Conservation (phyloP, 2,113 vertebrate genomes). For the Melanostigma gelatinosum region DNA sequence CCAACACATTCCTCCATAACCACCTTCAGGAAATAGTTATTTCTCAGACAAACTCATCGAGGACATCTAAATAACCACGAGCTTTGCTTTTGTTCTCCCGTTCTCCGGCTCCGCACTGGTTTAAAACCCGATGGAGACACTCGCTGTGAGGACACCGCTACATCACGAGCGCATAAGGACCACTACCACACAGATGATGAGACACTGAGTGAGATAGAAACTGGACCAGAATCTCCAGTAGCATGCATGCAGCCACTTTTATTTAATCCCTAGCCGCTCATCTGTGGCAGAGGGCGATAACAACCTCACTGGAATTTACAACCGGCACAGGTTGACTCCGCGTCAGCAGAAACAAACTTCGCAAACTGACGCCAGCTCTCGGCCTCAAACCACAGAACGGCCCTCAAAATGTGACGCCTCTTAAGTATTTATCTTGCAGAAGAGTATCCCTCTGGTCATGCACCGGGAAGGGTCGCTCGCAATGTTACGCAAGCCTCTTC, state of each 20-base stretch:
- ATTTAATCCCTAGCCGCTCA: conserved; percentile 5
- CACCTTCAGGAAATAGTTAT: background rate
- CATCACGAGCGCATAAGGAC: background rate
- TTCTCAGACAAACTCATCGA: background rate
- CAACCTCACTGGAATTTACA: conserved; percentile 37
- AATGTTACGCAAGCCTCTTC: conserved; percentile 15
- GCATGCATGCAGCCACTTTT: conserved; percentile 2
- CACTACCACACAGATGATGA: background rate
- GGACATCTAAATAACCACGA: background rate
- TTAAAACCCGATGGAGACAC: background rate
- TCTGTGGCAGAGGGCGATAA: conserved; percentile 12
- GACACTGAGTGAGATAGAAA: background rate
- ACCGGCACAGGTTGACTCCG: background rate
- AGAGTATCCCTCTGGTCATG: background rate
- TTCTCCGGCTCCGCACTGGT: background rate
- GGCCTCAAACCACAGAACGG: conserved; percentile 9
- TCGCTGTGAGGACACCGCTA: background rate
- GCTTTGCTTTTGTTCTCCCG: background rate
- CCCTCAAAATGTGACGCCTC: background rate
- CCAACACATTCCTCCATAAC: background rate
- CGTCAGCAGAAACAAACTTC: conserved; percentile 21
- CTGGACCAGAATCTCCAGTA: background rate
- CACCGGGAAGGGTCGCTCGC: background rate
- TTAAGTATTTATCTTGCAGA: background rate
- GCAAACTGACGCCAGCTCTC: conserved; percentile 11